Percentiles rank a stretch among this genome's conserved stretches.
These are phyloP conservation scores for Orchestia grillus DNA, from an alignment of 1,140 invertebrate genomes.

Conservation along the genomic window DNA sequence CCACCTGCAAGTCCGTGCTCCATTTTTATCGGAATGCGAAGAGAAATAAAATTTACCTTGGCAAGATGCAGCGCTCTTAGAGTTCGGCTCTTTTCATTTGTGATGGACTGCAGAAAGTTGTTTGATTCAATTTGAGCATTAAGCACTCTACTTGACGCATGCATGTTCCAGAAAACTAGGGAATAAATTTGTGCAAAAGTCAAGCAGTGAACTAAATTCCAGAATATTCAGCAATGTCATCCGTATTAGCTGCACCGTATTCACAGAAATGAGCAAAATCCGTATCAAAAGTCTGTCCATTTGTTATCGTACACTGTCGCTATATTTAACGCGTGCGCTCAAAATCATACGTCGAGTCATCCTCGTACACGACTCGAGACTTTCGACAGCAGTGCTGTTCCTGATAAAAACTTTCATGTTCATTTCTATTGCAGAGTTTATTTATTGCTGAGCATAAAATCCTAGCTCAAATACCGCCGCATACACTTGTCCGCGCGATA, in stretches of 20 bases:
- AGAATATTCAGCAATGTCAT: not conserved
- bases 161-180: not conserved
- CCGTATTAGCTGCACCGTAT: not conserved
- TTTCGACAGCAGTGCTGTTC: not conserved
- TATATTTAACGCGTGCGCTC: not conserved
- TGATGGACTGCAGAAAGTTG: not conserved
- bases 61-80: not conserved
- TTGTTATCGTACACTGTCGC: not conserved
- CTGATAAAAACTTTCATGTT: not conserved
- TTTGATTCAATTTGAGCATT: not conserved
- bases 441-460: not conserved
- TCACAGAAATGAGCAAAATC: not conserved
- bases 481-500: not conserved
- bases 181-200: not conserved
- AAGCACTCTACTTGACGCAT: not conserved
- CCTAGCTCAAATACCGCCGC: not conserved
- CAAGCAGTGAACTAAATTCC: not conserved
- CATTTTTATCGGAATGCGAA: not conserved
- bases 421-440: not conserved
- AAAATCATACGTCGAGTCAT: not conserved
- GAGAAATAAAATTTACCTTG: not conserved
- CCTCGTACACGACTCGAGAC: not conserved
- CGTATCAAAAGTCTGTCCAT: not conserved
- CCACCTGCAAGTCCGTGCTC: not conserved
- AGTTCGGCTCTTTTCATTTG: not conserved